Percentiles rank a stretch among this genome's conserved stretches.
Evolutionary conservation across 2,113 vertebrate genomes (phyloP).

Genomic region (Rynchops niger): DNA sequence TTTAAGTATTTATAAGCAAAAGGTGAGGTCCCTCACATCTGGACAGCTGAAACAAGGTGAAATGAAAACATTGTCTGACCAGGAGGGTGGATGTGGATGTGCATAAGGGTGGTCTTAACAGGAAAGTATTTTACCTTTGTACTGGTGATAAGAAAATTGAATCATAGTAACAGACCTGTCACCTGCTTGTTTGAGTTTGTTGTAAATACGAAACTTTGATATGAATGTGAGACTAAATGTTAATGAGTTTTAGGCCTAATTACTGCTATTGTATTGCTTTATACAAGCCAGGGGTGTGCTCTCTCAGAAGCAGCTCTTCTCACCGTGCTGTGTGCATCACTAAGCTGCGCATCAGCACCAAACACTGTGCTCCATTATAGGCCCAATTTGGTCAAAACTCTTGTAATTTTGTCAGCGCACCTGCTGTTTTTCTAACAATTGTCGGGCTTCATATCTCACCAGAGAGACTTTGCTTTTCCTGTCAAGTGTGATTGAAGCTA

Average conservation of each 20-base stretch:
- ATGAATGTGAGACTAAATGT: not conserved
- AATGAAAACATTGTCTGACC: not conserved
- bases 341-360: not conserved
- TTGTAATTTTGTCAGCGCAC: not conserved
- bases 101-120: not conserved
- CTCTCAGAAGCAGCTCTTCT: not conserved
- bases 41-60: not conserved
- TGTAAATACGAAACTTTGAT: not conserved
- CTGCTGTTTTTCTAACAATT: not conserved
- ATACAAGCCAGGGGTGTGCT: not conserved
- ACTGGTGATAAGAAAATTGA: not conserved
- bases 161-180: not conserved
- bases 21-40: not conserved
- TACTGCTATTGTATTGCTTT: not conserved
- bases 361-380: not conserved
- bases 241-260: not conserved
- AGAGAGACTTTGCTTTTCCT: not conserved
- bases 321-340: not conserved
- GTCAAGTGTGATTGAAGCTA: not conserved
- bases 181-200: not conserved
- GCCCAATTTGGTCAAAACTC: not conserved
- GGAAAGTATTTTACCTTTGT: not conserved
- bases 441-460: not conserved
- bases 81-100: not conserved
- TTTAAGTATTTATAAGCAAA: too few species aligned